A percentile compares a stretch with the other conserved stretches of the same genome.
Conservation (phyloP, 35 echinoderm and acorn worm species). For the Stichopus chloronotus region DNA sequence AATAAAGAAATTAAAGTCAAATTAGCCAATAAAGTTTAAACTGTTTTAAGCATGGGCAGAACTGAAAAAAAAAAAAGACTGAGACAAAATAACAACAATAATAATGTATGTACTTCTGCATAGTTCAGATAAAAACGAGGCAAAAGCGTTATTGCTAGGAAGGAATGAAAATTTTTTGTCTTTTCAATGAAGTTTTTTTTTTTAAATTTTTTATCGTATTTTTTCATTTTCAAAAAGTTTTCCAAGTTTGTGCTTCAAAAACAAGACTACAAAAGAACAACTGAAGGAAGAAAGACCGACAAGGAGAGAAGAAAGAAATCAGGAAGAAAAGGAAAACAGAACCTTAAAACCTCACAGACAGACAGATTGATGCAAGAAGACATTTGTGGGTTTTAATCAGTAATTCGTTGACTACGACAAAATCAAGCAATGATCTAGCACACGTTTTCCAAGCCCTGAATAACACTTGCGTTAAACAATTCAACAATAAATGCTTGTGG, state of each 20-base stretch:
- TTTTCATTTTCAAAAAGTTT: slow-evolving; percentile 8
- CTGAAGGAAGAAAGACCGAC: background rate
- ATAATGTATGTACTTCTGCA: slow-evolving; percentile 23
- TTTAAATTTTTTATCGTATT: background rate
- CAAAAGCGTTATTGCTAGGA: slow-evolving; percentile 57
- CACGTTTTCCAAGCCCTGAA: background rate
- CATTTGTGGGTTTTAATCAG: background rate
- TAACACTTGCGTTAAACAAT: too few relatives aligned
- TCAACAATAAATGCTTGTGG: too few relatives aligned
- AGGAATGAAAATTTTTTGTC: slow-evolving; percentile 37
- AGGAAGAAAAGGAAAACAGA: too few relatives aligned
- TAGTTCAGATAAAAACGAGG: slow-evolving; percentile 46
- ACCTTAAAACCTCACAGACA: background rate
- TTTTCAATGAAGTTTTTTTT: slow-evolving; percentile 11
- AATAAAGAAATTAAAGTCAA: background rate
- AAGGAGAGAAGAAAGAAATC: too few relatives aligned
- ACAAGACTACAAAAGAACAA: background rate
- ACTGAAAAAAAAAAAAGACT: background rate
- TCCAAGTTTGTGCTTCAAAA: slow-evolving; percentile 43
- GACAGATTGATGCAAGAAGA: background rate
- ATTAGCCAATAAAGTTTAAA: background rate
- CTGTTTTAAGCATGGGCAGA: slow-evolving; percentile 1
- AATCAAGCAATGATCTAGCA: background rate
- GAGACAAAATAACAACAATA: slow-evolving; percentile 25
- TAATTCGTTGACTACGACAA: background rate